phyloP scores from a whole-genome alignment of 2,888 invertebrate species.

The Callyntrura sp. region DNA sequence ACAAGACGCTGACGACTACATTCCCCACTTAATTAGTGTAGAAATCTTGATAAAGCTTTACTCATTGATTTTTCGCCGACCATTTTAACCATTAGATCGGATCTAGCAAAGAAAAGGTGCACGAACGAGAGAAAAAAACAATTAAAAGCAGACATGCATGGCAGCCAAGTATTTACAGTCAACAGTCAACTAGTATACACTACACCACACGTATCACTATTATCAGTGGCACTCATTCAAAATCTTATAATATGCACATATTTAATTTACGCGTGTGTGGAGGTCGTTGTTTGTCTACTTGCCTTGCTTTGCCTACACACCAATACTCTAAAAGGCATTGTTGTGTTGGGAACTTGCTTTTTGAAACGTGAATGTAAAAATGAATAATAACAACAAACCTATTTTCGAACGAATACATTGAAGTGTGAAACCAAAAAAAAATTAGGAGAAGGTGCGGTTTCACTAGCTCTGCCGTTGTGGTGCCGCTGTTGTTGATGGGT shows the following conservation, averaged over 20 bases:
- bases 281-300: background rate
- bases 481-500: slow-evolving; percentile 7
- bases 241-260: slow-evolving; percentile 15
- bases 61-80: slow-evolving; percentile 57
- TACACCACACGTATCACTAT: slow-evolving; percentile 21
- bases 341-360: background rate
- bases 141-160: background rate
- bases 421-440: slow-evolving; percentile 27
- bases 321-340: background rate
- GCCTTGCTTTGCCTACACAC: background rate
- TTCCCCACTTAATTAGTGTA: slow-evolving; percentile 55
- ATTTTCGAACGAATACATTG: background rate
- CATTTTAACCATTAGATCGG: background rate
- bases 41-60: slow-evolving; percentile 58
- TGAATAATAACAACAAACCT: background rate
- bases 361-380: background rate
- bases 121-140: background rate
- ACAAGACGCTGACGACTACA: slow-evolving; percentile 9
- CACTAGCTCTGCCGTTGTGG: no score
- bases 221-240: slow-evolving; percentile 38
- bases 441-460: slow-evolving; percentile 11
- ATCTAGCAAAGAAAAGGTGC: slow-evolving; percentile 5
- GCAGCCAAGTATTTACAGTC: no score
- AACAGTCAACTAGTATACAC: background rate
- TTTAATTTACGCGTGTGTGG: background rate